phyloP scores from a whole-genome alignment of 2,888 invertebrate species.

The Polydrusus cervinus region DNA sequence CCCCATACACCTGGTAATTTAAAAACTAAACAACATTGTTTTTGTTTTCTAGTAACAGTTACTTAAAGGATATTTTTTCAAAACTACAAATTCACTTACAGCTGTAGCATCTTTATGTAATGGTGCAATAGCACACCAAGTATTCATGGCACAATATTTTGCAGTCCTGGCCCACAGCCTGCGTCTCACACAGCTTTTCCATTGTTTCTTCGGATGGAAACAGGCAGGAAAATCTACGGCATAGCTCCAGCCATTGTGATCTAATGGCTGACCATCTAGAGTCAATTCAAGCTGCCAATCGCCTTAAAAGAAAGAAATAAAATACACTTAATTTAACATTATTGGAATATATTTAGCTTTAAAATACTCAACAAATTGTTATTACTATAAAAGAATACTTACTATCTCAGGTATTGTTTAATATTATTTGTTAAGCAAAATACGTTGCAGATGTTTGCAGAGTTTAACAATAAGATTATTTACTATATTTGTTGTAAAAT shows the following conservation, averaged over 20 bases:
- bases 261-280: slow-evolving; percentile 87
- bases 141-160: slow-evolving; percentile 91
- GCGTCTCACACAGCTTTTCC: slow-evolving; percentile 92
- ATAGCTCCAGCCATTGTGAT: slow-evolving; percentile 95
- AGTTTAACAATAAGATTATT: no score
- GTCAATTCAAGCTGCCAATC: slow-evolving; percentile 92
- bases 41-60: no score
- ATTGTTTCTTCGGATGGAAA: slow-evolving; percentile 86
- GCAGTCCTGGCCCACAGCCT: slow-evolving; percentile 92
- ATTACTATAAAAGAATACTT: no score
- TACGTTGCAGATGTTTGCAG: no score
- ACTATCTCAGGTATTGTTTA: no score
- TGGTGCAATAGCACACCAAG: slow-evolving; percentile 94
- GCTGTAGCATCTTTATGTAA: slow-evolving; percentile 91
- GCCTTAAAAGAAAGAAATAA: slow-evolving; percentile 69
- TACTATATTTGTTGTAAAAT: no score
- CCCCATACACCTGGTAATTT: no score
- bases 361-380: no score
- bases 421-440: no score
- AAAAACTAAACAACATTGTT: no score
- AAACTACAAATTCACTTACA: slow-evolving; percentile 66
- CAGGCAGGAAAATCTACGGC: slow-evolving; percentile 92
- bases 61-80: no score
- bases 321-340: slow-evolving; percentile 5
- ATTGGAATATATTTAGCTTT: no score